Base-by-base conservation (phyloP, 2,888 invertebrate species). In the Caenorhabditis sp. region DNA sequence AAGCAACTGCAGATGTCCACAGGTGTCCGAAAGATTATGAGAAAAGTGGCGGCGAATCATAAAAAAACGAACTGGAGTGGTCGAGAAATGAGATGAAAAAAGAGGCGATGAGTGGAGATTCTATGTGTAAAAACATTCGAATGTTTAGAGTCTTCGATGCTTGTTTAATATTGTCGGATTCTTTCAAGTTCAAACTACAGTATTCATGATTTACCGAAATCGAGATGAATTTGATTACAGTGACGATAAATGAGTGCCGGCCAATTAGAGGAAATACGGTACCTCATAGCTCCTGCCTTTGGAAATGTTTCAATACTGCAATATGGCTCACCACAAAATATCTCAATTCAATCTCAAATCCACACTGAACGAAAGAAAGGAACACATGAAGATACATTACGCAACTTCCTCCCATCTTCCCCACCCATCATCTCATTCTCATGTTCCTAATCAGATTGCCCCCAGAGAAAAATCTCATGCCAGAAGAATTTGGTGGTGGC, bases 11-110 rank as follows among this genome's bases (percentile, higher is more conserved):
- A 68, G 54, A 66, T 68, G 54, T 54, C 68, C 68, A 54, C 68
- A 68, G 68, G 68, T 68, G 68, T 68, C 54, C 68, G 49, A 68
- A 51, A 68, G 51, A 54, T 68, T 54, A 68, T 68, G 51, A 51
- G 54, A 66, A 51, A 68, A 68, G 54, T 68, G 68, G 68, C 68
- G 68, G 68, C 68, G 49, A 51, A 54, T 54, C 68, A 68, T 68
- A 68, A 68, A 68, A n/a, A 68, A 68, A 47, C 51, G 19, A 68
- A 54, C 26, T 68, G 54, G 47, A 59, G 44, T 47, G 47, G 70
- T 70, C 70, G 58, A 70, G 70, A 70, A 70, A 58, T 26, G 14
- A 26, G 54, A 47, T 54, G 70, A 58, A 58, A 38, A 31, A 38
- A 44, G 44, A 41, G 54, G 19, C 38, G 58, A 70, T 41, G 49